Evolutionary conservation across 2,113 vertebrate genomes (phyloP), one percentile per base, ranked within the genome.

Genomic region (Alces alces): DNA sequence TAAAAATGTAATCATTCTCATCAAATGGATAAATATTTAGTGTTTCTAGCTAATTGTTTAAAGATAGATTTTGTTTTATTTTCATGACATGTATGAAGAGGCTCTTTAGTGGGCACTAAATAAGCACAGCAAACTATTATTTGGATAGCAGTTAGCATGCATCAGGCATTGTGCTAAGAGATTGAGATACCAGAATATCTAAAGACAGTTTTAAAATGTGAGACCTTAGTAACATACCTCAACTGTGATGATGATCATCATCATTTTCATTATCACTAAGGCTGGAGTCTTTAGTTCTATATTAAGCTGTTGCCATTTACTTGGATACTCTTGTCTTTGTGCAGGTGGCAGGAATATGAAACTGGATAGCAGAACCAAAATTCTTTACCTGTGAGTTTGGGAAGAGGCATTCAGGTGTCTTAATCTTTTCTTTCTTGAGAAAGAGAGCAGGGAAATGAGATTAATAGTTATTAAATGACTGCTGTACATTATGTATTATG

Each of bases 161-260:
- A 30, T 43, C 45, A 76, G 39, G 14, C 58, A 30, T 93, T 85
- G 12, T 83, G 17, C 25, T 25, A 25, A 14, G 64, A 90, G 39
- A 27, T 2, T n/a, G 54, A 89, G 7, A 30, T 3, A 60, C 16
- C n/a, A 25, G n/a, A 93, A 88, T 25, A 43, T 8, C 30, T 76
- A 80, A 94, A 83, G 36, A 64, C 13, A 52, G 39, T 84, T 91
- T 45, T 15, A 61, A 83, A 64, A 39, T 50, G 17, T 66, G 39
- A 78, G 76, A 9, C 2, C 27, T 39, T 16, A 25, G 39, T 25
- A 17, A 58, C 3, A 27, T 13, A 43, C 55, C 52, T 83, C 66
- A 39, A 2, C 15, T 39, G 12, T 58, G 33, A 9, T 16, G 2
- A 0, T 78, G 13, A 27, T 21, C 2, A 1, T 27, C 19, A 7